Conservation (phyloP, 2,797 vertebrate genomes). For the Lepus oiostolus region DNA sequence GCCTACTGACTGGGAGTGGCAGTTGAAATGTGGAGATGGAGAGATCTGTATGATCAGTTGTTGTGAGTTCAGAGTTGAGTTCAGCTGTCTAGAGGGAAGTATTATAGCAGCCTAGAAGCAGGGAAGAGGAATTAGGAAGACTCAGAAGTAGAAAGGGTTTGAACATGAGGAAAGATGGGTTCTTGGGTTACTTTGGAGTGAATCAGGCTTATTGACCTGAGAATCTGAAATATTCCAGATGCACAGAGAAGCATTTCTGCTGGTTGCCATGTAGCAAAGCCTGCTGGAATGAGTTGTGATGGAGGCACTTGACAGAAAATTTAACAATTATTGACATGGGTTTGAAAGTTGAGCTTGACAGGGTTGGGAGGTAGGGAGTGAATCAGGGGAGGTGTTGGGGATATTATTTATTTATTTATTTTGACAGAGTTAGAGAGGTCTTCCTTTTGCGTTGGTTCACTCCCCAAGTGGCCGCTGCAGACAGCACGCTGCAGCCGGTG, state of each 20-base stretch:
- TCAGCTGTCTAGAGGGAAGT: not conserved
- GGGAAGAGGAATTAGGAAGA: not conserved
- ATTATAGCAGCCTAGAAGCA: not conserved
- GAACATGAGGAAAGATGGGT: not conserved
- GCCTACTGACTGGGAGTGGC: not conserved
- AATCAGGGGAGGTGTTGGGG: not conserved
- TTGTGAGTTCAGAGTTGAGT: not conserved
- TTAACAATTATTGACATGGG: not conserved
- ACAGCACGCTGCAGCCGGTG: no score
- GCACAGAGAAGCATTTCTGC: not conserved
- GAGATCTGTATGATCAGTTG: not conserved
- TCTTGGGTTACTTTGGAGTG: not conserved
- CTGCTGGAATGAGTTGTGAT: no score
- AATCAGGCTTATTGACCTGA: not conserved
- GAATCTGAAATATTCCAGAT: not conserved
- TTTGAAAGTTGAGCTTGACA: not conserved
- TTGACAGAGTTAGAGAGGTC: no score
- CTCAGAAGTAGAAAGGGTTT: not conserved
- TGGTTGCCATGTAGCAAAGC: not conserved
- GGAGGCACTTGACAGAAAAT: no score
- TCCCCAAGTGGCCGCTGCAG: no score
- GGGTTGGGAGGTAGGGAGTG: not conserved
- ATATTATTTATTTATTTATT: no score
- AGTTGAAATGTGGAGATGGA: not conserved
- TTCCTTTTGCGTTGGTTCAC: no score